Evolutionary conservation across 2,113 vertebrate genomes (phyloP), one percentile per base, ranked within the genome.

Genomic region (Carassius carassius): DNA sequence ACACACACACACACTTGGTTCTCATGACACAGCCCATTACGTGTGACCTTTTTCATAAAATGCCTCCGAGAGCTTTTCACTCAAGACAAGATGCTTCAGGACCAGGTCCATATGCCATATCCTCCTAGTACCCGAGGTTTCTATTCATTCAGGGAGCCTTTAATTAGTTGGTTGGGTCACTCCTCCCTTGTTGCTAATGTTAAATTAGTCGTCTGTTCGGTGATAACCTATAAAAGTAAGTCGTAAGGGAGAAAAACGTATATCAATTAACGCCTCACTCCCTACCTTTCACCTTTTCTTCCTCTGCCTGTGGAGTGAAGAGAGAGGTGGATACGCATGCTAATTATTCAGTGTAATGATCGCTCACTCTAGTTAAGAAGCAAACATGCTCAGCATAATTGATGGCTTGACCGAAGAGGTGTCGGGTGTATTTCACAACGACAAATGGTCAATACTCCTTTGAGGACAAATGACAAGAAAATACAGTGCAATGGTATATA

Each of bases 21-120:
- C 60, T 70, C 60, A 79, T 41, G 56, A 32, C 51, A 81, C 47
- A 44, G 47, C 78, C 85, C 60, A 51, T 58, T 65, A 82, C 32
- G 0, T 32, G 41, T 69, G 79, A 51, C 62, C 79, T 81, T 81
- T 51, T 80, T 63, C 74, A 29, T 51, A 76, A 17, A 76, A 76
- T 0, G 37, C 23, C 37, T 29, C 62, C 3, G 44, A 44, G 79
- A 81, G 41, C 25, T 81, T 69, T 69, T 69, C 23, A 51, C 79
- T 51, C 62, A 69, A 81, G 79, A 81, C n/a, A 32, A 32, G 16
- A 37, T 62, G 58, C 23, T 79, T 79, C 35, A 79, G 41, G 37
- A 62, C 56, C 58, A 63, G 47, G 44, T 76, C 23, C 49, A 79
- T 62, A 62, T 79, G 21, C 32, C 56, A 41, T 12, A 81, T 81